Conservation (phyloP, 2,113 vertebrate genomes). For the Machaerirhynchus nigripectus region DNA sequence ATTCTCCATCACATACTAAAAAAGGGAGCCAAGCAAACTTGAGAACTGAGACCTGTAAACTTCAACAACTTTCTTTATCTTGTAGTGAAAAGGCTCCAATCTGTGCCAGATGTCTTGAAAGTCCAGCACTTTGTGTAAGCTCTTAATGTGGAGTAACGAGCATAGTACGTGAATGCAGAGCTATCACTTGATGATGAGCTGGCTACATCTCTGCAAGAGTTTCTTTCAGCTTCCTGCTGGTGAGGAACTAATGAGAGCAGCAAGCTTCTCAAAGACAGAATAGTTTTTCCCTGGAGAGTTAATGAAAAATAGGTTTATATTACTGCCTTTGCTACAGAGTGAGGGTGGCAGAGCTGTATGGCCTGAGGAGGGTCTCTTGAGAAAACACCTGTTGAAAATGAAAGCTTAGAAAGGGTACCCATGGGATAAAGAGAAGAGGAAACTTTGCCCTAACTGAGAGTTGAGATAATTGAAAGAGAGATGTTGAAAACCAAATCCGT, state of each 20-base stretch:
- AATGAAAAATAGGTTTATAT: background rate
- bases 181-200: background rate
- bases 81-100: background rate
- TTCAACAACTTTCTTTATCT: background rate
- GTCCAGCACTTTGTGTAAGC: background rate
- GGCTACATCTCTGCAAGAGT: background rate
- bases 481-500: background rate
- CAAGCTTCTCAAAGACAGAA: background rate
- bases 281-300: background rate
- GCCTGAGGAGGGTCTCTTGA: background rate
- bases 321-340: background rate
- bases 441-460: background rate
- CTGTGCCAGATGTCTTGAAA: background rate
- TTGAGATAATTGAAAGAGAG: background rate
- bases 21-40: background rate
- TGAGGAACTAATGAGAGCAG: background rate
- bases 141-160: background rate
- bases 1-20: background rate
- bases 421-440: background rate
- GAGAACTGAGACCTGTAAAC: background rate
- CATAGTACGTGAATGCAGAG: background rate
- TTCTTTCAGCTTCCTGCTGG: background rate
- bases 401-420: background rate
- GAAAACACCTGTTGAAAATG: background rate
- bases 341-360: background rate